These are phyloP conservation scores for Pomacea maculata DNA, from an alignment of 1,140 invertebrate species.

Conservation along the genomic window DNA sequence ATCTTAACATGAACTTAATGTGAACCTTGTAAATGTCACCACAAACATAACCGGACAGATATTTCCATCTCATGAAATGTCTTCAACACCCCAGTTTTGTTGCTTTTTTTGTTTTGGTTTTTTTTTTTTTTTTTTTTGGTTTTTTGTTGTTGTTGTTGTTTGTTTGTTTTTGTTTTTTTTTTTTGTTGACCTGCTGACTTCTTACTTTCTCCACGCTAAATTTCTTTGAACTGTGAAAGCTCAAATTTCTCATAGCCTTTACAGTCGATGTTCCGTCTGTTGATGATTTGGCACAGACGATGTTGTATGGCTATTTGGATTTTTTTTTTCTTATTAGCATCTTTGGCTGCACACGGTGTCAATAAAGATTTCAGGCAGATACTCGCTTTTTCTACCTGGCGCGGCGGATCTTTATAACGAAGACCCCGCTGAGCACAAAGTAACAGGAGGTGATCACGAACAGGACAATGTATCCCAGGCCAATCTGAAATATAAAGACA, in stretches of 20 bases:
- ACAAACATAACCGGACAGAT: no score
- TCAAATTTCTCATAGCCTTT: no score
- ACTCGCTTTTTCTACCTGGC: slow-evolving; percentile 27
- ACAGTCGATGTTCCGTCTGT: background rate
- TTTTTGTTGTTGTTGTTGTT: no score
- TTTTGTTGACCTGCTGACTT: no score
- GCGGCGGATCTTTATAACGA: slow-evolving; percentile 55
- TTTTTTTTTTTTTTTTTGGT: no score
- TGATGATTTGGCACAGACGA: background rate
- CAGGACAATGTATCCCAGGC: slow-evolving; percentile 61
- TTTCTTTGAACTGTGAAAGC: background rate
- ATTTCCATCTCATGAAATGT: background rate
- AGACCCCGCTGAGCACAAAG: slow-evolving; percentile 58
- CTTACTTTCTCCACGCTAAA: no score
- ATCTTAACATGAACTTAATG: no score
- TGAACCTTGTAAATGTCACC: no score
- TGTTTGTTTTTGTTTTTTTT: no score
- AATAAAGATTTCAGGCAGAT: no score
- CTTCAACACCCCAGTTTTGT: background rate
- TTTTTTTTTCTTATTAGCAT: background rate
- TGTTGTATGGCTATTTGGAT: background rate
- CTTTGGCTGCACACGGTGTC: no score
- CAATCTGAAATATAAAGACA: slow-evolving; percentile 31
- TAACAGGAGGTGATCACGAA: slow-evolving; percentile 58
- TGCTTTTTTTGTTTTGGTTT: no score